Evolutionary conservation across 35 echinoderm and acorn worm species (phyloP).

Genomic region (Anneissia japonica): DNA sequence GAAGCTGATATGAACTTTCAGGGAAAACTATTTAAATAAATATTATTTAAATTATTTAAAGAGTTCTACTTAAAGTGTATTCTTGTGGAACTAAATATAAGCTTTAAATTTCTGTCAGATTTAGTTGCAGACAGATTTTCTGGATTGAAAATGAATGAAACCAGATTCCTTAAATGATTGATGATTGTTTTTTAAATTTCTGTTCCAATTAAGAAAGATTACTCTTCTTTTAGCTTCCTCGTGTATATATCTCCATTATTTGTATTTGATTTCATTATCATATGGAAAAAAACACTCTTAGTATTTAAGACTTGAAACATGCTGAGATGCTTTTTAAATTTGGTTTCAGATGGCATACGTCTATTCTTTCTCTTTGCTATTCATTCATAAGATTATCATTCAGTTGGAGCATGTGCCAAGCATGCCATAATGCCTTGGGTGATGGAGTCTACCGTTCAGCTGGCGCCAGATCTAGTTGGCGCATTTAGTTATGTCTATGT

Average conservation of each 20-base stretch:
- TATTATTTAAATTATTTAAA: no score
- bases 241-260: no score
- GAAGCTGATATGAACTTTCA: no score
- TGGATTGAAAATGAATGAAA: not conserved
- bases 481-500: not conserved
- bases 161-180: not conserved
- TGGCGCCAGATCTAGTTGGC: not conserved
- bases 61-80: no score
- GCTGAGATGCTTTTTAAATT: no score
- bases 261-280: not conserved
- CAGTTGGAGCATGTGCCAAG: not conserved
- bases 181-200: not conserved
- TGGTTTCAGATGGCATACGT: not conserved
- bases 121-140: no score
- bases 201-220: not conserved
- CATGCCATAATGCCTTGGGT: not conserved
- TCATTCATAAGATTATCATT: not conserved
- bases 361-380: not conserved
- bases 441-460: not conserved
- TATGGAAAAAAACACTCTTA: no score
- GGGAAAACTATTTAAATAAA: no score
- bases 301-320: not conserved
- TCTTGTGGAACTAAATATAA: no score
- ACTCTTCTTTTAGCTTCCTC: not conserved
- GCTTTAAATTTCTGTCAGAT: no score